Base-by-base conservation (phyloP, 2,888 invertebrate species). In the Seladonia tumulorum region DNA sequence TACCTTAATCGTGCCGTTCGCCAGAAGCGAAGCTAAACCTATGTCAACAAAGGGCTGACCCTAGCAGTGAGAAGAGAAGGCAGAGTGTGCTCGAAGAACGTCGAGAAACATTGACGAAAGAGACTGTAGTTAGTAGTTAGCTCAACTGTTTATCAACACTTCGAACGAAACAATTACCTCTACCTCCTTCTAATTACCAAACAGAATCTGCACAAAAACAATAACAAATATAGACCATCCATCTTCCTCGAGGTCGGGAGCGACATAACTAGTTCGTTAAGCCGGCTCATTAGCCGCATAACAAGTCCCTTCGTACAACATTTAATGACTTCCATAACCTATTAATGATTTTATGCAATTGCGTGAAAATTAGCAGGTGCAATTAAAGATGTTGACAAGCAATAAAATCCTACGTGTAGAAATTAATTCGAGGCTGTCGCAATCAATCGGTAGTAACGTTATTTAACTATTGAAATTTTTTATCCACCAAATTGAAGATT, bases 21-120 rank as follows among this genome's bases (percentile, higher is more conserved):
- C 66, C 66, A 35, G 66, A 66, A 66, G 35, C 66, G 18, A 22
- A 29, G 66, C 35, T 29, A 66, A 66, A 66, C 66, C 66, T 66
- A 66, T 22, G 35, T 66, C 35, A 66, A 66, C 35, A 66, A 35
- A 35, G 35, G 18, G 22, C 35, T 66, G 66, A 18, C 66, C 22
- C 66, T 66, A 66, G 18, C 35, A 35, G 8, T 29, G 18, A 35
- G 22, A 8, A 22, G 66, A 35, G 35, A 53, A 53, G 22, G 22
- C 66, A 22, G 18, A 66, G 66, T 66, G 22, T 66, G 35, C 66
- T 66, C 66, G 35, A 29, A 63, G 25, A 29, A 63, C 25, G 60
- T 63, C 29, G 29, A 29, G 66, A 35, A 66, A 66, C 66, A 66
- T 66, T 35, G 66, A 18, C 18, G 35, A 35, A 35, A 29, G 35